Conservation (phyloP, 2,113 vertebrate species). For the Siphamia tubifer region DNA sequence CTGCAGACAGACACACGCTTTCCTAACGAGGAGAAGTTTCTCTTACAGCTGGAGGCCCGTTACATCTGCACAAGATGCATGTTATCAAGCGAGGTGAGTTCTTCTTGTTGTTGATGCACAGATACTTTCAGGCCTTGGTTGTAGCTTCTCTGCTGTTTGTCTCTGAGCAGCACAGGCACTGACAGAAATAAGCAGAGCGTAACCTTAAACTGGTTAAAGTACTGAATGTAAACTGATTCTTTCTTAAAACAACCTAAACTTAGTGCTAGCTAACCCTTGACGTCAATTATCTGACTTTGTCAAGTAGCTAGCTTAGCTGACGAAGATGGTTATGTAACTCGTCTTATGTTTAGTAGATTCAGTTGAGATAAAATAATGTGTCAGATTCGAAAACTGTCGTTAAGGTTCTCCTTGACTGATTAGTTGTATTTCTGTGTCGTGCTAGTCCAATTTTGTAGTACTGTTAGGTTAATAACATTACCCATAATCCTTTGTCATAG, state of each 20-base stretch:
- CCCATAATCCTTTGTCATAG: background rate
- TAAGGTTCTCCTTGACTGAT: rapidly evolving
- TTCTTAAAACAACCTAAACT: no score
- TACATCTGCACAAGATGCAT: constrained; percentile 79
- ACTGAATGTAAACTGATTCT: no score
- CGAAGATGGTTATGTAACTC: no score
- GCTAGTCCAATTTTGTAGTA: rapidly evolving
- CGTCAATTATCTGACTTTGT: no score
- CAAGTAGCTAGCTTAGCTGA: no score
- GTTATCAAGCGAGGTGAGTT: constrained; percentile 91
- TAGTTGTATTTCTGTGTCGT: rapidly evolving
- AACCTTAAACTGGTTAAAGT: no score
- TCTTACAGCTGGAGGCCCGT: background rate
- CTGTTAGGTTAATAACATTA: background rate
- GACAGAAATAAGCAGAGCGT: no score
- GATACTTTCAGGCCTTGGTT: background rate
- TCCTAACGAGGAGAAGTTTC: background rate
- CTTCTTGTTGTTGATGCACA: rapidly evolving
- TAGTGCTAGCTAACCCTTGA: no score
- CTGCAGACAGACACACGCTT: rapidly evolving
- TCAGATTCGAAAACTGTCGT: no score
- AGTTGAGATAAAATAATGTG: no score
- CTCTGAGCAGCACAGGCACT: background rate
- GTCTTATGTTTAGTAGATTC: no score
- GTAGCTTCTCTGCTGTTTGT: background rate